Percentiles rank a stretch among this genome's conserved stretches.
Evolutionary conservation across 1,140 invertebrate genomes (phyloP).

Genomic region (Ectropis grisescens): DNA sequence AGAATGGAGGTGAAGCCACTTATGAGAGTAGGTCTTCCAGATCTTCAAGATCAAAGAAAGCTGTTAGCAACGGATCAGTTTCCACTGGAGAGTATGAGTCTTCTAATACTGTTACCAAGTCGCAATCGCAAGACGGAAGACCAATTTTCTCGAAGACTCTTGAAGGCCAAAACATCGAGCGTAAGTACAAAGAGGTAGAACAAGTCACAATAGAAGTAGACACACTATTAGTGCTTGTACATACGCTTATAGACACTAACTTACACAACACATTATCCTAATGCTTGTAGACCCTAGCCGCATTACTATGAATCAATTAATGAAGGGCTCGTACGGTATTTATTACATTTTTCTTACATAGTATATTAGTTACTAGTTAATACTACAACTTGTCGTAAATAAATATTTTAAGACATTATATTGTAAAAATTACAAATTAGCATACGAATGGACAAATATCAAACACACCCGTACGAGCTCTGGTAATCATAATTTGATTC

Average conservation of each 20-base stretch:
- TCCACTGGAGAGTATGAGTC: constrained; percentile 25
- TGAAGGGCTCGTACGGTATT: constrained; percentile 31
- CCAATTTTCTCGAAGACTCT: constrained; percentile 81
- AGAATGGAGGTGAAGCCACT: constrained; percentile 33
- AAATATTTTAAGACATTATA: too few relatives aligned
- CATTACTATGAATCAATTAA: constrained; percentile 7
- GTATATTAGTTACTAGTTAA: too few relatives aligned
- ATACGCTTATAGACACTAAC: constrained; percentile 62
- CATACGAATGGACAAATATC: too few relatives aligned
- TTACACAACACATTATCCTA: constrained; percentile 50
- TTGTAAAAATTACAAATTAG: too few relatives aligned
- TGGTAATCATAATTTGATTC: constrained; percentile 38
- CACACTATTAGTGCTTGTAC: constrained; percentile 55
- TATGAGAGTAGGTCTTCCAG: constrained; percentile 37
- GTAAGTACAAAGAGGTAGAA: constrained; percentile 73
- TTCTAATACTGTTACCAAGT: constrained; percentile 33
- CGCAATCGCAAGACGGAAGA: constrained; percentile 67
- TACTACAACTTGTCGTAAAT: too few relatives aligned
- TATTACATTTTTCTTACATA: too few relatives aligned
- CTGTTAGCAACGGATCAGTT: constrained; percentile 41
- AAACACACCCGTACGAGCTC: constrained; percentile 35
- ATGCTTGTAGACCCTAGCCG: constrained; percentile 32
- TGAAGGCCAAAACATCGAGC: constrained; percentile 81
- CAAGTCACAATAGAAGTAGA: constrained; percentile 28
- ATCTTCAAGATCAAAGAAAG: constrained; percentile 34